Conservation (phyloP, 2,113 vertebrate species). For the Gymnogyps californianus region DNA sequence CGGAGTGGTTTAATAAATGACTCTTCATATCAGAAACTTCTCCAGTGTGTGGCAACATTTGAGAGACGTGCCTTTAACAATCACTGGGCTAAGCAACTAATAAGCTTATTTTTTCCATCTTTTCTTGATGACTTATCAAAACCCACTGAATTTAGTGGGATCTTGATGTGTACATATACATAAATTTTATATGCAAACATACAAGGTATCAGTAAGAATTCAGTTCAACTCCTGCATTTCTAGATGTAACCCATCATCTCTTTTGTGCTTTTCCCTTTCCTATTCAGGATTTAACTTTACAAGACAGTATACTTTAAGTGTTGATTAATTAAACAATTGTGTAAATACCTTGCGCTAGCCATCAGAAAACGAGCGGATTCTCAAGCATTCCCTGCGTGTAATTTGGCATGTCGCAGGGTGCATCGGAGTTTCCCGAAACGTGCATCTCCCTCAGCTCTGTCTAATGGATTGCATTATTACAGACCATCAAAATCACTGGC, state of each 20-base stretch:
- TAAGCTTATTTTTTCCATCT: not conserved
- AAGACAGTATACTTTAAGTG: accelerated
- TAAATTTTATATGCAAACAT: accelerated
- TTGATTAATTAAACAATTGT: not conserved
- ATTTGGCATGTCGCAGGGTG: not conserved
- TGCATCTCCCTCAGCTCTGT: not conserved
- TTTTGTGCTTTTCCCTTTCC: not conserved
- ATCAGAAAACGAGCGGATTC: not conserved
- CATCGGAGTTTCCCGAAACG: not conserved
- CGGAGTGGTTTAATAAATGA: not conserved
- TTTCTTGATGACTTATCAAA: not conserved
- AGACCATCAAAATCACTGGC: not conserved
- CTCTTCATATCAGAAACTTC: not conserved
- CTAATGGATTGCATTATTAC: not conserved
- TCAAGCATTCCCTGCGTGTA: not conserved
- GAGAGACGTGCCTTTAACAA: not conserved
- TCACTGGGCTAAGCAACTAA: not conserved
- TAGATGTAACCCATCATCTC: accelerated
- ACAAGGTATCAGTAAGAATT: accelerated
- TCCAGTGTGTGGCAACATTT: not conserved
- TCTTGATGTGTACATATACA: accelerated
- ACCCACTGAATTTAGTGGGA: accelerated
- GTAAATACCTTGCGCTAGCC: not conserved
- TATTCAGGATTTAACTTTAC: not conserved
- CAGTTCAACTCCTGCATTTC: not conserved